Base-by-base conservation (phyloP, 2,888 invertebrate species). In the Barypeithes pellucidus region DNA sequence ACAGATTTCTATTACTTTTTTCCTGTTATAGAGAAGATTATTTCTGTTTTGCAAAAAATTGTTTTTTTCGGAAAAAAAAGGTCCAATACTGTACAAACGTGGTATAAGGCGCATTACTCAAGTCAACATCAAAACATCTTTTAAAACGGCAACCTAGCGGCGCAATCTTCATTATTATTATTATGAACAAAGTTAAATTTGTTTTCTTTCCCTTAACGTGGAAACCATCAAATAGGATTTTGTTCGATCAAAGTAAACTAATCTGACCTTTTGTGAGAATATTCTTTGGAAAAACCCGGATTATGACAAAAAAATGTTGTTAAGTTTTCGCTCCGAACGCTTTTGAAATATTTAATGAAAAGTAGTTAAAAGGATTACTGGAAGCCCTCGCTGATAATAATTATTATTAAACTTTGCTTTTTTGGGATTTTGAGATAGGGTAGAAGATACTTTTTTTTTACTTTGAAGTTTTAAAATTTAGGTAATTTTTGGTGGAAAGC, bases 121-220 rank as follows among this genome's bases (percentile, higher is more conserved):
- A 57, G 16, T 8, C 16, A 57, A 33, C 33, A 33, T 57, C 54
- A 57, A 57, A 57, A 57, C 33, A 57, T 57, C 33, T 29, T 57
- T 57, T 33, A 33, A 65, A 65, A 29, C 20, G 33, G 18, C 50
- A 65, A 52, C 65, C 29, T 43, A 16, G 11, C 50, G 3, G 2
- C 24, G 45, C 62, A 62, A 62, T 62, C 47, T 57, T 54, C 45
- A 8, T 29, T 29, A 29, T 29, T 24, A 20, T 36, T 60, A 71
- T 59, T 72, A 72, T 60, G 71, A 50, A 50, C 36, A 72, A 72
- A 72, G 71, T 72, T 72, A 72, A 72, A 72, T 72, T 66, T 66
- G 71, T 72, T 72, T 70, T 72, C 71, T 54, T 59, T 36, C 66
- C 45, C 39, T 62, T 47, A 54, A 62, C 62, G 24, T 18, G 18